Base-by-base conservation (phyloP, 1,140 invertebrate genomes). In the Musca vetustissima region DNA sequence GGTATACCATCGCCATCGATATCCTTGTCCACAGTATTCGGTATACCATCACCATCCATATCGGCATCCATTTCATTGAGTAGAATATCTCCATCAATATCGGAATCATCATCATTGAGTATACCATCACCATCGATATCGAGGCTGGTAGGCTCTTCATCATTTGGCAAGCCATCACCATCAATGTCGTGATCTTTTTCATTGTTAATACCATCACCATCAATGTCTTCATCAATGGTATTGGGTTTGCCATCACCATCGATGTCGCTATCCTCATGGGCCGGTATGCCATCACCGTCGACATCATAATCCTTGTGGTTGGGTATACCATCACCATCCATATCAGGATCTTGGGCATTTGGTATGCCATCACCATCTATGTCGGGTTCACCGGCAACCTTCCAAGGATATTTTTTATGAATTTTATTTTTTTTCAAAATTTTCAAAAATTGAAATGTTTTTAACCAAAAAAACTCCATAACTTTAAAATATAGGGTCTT, bases 1-100 rank as follows among this genome's bases (percentile, higher is more conserved):
- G 82, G 85, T 43, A 75, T 72, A 47, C 83, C 50, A 73, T 85
- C 81, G 21, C 73, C 75, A 69, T 76, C 79, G 68, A 81, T 61
- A 66, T 83, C 79, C 43, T 77, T 72, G 32, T 76, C 78, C 14
- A 79, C 73, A 24, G 67, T 71, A 61, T 77, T 78, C 47, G 73
- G 72, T 53, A 78, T 74, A 2, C 76, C 74, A 43, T 86, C 78
- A 57, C 86, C 85, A 59, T 73, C 79, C 57, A 47, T 69, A 50
- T 74, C 73, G 32, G 73, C 66, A 67, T 78, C 75, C 15, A 74
- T 70, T 55, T 77, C 74, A 52, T 76, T 71, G 25, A 69, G 69
- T 11, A 72, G 70, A 19, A 73, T 84, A 52, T 76, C 73, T 15
- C 72, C 55, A 52, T 66, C 75, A 0, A 85, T 78, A 70, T 84